These are phyloP conservation scores for Leucoma salicis DNA, from an alignment of 2,888 invertebrate genomes.

Conservation along the genomic window DNA sequence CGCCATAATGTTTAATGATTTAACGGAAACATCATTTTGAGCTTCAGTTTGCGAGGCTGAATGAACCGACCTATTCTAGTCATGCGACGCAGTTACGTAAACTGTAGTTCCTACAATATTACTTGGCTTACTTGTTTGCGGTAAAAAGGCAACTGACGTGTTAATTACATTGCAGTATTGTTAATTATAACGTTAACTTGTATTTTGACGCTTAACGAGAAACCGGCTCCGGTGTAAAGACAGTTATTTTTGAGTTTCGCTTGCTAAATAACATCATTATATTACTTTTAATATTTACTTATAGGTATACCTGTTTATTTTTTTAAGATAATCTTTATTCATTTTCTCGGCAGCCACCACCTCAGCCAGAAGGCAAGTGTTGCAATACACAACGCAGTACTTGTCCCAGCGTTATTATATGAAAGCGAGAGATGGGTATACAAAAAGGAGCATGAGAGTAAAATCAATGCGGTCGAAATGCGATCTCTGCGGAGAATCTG, in stretches of 20 bases:
- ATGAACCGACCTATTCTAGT: slow-evolving; percentile 64
- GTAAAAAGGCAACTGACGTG: slow-evolving; percentile 65
- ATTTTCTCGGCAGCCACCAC: too few relatives aligned
- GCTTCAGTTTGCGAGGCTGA: slow-evolving; percentile 47
- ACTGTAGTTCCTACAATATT: slow-evolving; percentile 55
- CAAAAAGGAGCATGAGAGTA: too few relatives aligned
- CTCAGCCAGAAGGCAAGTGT: too few relatives aligned
- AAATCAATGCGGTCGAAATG: too few relatives aligned
- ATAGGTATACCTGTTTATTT: too few relatives aligned
- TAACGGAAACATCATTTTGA: slow-evolving; percentile 19
- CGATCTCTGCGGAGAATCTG: too few relatives aligned
- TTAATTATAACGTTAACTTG: slow-evolving; percentile 59
- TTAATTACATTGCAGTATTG: slow-evolving; percentile 70
- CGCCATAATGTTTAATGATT: slow-evolving; percentile 17
- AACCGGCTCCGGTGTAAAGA: slow-evolving; percentile 45
- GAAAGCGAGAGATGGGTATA: too few relatives aligned
- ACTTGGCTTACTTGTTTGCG: slow-evolving; percentile 66
- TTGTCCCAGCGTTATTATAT: too few relatives aligned
- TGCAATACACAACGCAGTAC: too few relatives aligned
- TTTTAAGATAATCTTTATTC: too few relatives aligned
- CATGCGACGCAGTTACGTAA: slow-evolving; percentile 74
- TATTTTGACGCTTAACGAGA: slow-evolving; percentile 51
- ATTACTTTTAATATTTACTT: too few relatives aligned
- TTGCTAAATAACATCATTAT: slow-evolving; percentile 10
- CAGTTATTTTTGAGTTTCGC: slow-evolving; percentile 34